phyloP scores from a whole-genome alignment of 2,888 invertebrate species.

The Diarsia brunnea region DNA sequence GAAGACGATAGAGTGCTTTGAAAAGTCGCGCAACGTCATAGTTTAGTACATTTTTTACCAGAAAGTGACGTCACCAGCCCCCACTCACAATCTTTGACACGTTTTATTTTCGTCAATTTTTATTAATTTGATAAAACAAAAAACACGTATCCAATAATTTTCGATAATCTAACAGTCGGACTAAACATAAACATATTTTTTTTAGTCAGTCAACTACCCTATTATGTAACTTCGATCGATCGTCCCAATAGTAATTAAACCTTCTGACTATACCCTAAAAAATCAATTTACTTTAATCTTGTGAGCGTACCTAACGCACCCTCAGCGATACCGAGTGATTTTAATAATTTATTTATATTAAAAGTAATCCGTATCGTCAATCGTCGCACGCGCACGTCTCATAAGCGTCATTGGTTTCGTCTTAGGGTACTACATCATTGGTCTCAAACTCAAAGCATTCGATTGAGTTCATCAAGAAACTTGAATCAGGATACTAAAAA shows the following conservation, averaged over 20 bases:
- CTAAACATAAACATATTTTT: too few relatives aligned
- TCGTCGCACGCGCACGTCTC: slow-evolving; percentile 19
- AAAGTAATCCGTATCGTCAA: slow-evolving; percentile 47
- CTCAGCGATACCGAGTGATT: slow-evolving; percentile 27
- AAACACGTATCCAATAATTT: too few relatives aligned
- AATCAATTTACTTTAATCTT: slow-evolving; percentile 64
- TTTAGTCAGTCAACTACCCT: too few relatives aligned
- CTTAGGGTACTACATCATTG: neutral
- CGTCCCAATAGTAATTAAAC: neutral
- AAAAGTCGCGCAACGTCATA: too few relatives aligned
- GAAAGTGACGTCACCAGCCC: too few relatives aligned
- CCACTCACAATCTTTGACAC: too few relatives aligned
- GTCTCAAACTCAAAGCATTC: neutral
- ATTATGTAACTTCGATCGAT: neutral
- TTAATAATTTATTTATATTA: slow-evolving; percentile 55
- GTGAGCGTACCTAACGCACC: slow-evolving; percentile 25
- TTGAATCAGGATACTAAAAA: too few relatives aligned
- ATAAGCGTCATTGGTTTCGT: neutral
- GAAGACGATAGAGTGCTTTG: too few relatives aligned
- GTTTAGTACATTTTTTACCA: too few relatives aligned
- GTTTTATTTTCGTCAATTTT: too few relatives aligned
- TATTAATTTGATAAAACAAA: too few relatives aligned
- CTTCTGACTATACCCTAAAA: slow-evolving; percentile 37
- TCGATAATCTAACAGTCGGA: too few relatives aligned
- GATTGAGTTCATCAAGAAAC: neutral